phyloP scores from a whole-genome alignment of 1,140 invertebrate genomes.

The Drosophila parabipectinata region DNA sequence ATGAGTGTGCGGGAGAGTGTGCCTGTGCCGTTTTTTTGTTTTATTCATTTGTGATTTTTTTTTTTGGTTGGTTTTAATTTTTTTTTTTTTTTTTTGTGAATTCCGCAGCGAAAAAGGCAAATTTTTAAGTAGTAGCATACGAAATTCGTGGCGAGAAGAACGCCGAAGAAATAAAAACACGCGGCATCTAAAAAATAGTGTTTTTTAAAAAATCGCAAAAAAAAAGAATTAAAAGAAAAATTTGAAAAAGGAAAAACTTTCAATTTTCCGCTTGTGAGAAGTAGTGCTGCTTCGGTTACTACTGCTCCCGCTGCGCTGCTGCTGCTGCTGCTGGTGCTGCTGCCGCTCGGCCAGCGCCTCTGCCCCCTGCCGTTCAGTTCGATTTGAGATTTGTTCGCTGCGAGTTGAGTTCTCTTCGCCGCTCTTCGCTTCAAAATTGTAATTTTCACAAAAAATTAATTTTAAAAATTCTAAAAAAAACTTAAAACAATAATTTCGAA shows the following conservation, averaged over 20 bases:
- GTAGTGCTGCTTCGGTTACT: conserved; percentile 13
- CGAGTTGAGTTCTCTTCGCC: conserved; percentile 34
- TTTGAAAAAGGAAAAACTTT: conserved; percentile 4
- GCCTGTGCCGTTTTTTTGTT: conserved; percentile 49
- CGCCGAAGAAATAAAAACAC: conserved; percentile 22
- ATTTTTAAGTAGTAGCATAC: conserved; percentile 53
- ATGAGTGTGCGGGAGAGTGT: conserved; percentile 20
- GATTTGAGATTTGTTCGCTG: conserved; percentile 35
- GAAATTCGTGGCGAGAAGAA: conserved; percentile 72
- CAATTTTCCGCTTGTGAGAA: conserved; percentile 20
- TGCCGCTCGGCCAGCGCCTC: conserved; percentile 1
- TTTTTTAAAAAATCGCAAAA: conserved; percentile 4
- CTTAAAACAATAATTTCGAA: not conserved
- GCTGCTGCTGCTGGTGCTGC: not conserved
- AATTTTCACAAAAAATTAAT: conserved; percentile 1
- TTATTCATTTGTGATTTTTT: conserved; percentile 32
- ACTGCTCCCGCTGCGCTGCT: no score
- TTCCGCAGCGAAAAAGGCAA: conserved; percentile 56
- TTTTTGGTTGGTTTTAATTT: not conserved
- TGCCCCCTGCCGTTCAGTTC: conserved; percentile 36
- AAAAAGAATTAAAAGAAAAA: not conserved
- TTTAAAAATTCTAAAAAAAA: not conserved
- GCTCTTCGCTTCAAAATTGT: conserved; percentile 15
- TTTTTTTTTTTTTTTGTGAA: conserved; percentile 46
- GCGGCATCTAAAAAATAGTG: conserved; percentile 6